phyloP scores from a whole-genome alignment of 2,797 vertebrate genomes.

The Amniataba percoides region DNA sequence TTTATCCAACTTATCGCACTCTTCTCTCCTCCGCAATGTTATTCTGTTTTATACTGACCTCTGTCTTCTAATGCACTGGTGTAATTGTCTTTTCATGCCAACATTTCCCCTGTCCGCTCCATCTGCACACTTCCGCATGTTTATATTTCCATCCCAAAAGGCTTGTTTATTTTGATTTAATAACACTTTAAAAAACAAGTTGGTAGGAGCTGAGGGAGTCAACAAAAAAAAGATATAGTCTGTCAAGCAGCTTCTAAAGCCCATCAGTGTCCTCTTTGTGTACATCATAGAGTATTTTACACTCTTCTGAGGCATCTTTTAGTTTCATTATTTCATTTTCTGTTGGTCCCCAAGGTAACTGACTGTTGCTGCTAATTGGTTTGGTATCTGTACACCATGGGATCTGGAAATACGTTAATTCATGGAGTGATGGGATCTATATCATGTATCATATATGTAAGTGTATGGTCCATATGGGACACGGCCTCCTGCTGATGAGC shows the following conservation, averaged over 20 bases:
- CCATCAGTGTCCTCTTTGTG: constrained; percentile 37
- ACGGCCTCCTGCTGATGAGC: too few relatives aligned
- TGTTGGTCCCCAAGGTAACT: background rate
- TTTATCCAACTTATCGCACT: background rate
- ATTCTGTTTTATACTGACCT: constrained; percentile 4
- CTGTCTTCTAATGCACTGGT: background rate
- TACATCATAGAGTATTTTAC: constrained; percentile 12
- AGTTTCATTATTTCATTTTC: background rate
- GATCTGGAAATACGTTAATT: background rate
- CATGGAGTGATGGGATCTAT: background rate
- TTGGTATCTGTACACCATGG: background rate
- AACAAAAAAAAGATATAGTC: constrained; percentile 39
- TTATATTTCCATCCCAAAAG: constrained; percentile 12
- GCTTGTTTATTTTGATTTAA: constrained; percentile 61
- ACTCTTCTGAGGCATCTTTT: constrained; percentile 5
- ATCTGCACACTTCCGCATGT: constrained; percentile 7
- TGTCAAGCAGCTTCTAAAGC: constrained; percentile 37
- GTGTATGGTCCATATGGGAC: background rate
- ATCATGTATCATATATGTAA: too few relatives aligned
- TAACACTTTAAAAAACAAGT: constrained; percentile 36
- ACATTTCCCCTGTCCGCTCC: constrained; percentile 1
- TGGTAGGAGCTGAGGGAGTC: constrained; percentile 33
- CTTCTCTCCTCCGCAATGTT: background rate
- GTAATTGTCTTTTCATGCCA: constrained; percentile 20
- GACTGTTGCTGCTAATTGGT: background rate